Evolutionary conservation across 1,140 invertebrate species (phyloP).

Genomic region (Pseudomyrmex gracilis): DNA sequence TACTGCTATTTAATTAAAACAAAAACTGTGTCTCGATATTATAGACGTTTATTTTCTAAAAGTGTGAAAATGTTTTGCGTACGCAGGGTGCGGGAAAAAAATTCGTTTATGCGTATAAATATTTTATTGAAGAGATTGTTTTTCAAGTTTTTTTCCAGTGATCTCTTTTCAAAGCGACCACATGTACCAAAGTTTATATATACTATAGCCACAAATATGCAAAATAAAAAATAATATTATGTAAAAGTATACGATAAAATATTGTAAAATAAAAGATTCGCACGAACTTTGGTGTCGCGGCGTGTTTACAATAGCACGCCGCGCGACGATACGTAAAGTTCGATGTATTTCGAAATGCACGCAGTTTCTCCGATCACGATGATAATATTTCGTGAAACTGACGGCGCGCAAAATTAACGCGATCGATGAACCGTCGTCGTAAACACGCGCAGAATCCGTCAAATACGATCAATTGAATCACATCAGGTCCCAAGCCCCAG

Average conservation of each 20-base stretch:
- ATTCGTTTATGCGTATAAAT: too few species aligned
- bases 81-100: too few species aligned
- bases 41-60: not conserved
- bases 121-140: too few species aligned
- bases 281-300: not conserved
- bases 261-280: not conserved
- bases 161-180: too few species aligned
- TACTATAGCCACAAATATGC: too few species aligned
- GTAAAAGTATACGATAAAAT: too few species aligned
- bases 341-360: constrained; percentile 4
- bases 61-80: not conserved
- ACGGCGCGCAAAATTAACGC: constrained; percentile 50
- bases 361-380: not conserved
- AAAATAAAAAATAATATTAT: too few species aligned
- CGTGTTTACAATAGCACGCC: not conserved
- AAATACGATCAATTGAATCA: constrained; percentile 26
- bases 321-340: not conserved
- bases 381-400: constrained; percentile 38
- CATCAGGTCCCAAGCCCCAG: not conserved
- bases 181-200: too few species aligned
- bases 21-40: too few species aligned
- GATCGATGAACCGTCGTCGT: not conserved
- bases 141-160: too few species aligned
- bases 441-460: constrained; percentile 1
- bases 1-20: not conserved